Conservation (phyloP, 37 sponge, comb jelly and placozoan species). For the Cliona cf. orientalis region DNA sequence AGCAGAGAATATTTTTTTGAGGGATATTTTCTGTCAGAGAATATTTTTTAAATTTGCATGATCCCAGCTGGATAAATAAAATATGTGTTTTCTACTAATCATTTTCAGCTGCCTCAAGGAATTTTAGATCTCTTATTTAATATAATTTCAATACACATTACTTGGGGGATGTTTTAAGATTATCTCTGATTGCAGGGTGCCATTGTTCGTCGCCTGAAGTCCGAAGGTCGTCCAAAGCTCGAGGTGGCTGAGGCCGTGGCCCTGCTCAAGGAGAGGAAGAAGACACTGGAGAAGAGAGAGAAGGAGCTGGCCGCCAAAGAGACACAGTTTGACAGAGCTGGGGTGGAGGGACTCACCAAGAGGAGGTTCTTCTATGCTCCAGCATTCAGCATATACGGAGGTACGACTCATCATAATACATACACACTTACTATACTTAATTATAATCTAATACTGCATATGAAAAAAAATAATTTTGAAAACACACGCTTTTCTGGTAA, state of each 20-base stretch:
- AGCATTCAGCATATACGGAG: constrained; percentile 94
- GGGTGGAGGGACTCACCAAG: constrained; percentile 88
- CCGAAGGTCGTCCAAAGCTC: constrained; percentile 52
- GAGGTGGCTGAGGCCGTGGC: constrained; percentile 76
- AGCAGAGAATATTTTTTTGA: too few relatives aligned
- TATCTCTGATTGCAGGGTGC: constrained; percentile 58
- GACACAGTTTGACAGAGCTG: constrained; percentile 72
- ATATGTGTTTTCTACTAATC: too few relatives aligned
- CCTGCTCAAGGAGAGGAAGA: constrained; percentile 82
- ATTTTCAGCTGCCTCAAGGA: too few relatives aligned
- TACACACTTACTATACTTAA: too few relatives aligned
- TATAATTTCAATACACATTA: too few relatives aligned
- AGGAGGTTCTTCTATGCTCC: constrained; percentile 89
- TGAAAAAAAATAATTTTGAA: too few relatives aligned
- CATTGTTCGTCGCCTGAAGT: constrained; percentile 64
- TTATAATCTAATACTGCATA: too few relatives aligned
- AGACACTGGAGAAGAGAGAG: constrained; percentile 80
- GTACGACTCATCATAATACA: constrained; percentile 36
- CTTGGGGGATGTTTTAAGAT: not conserved
- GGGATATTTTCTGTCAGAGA: too few relatives aligned
- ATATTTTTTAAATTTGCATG: too few relatives aligned
- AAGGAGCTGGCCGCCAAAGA: constrained; percentile 61
- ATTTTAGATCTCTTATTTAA: too few relatives aligned
- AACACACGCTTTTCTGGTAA: too few relatives aligned
- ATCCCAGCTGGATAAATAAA: too few relatives aligned